Evolutionary conservation across 2,888 invertebrate genomes (phyloP).

Genomic region (Lymantria dispar): DNA sequence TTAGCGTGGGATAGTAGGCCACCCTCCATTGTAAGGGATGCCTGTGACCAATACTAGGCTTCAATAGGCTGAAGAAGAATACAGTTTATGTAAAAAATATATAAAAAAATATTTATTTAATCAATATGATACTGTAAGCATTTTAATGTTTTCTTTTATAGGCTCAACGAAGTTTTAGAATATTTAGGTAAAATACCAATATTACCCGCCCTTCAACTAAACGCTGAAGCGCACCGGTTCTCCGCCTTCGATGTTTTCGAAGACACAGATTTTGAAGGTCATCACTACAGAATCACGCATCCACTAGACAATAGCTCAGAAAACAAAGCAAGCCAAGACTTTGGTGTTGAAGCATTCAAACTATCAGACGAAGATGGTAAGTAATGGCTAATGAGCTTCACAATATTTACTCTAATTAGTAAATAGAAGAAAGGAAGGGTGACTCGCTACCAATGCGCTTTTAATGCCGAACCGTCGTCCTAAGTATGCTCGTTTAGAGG

Average conservation of each 20-base stretch:
- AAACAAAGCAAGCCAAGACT: slow-evolving; percentile 60
- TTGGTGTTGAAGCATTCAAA: slow-evolving; percentile 73
- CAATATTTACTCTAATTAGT: too few relatives aligned
- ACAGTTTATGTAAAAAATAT: too few relatives aligned
- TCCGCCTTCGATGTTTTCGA: slow-evolving; percentile 84
- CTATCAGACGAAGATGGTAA: slow-evolving; percentile 76
- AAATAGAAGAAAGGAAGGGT: too few relatives aligned
- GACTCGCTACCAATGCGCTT: too few relatives aligned
- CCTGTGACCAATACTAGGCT: too few relatives aligned
- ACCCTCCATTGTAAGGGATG: too few relatives aligned
- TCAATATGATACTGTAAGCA: too few relatives aligned
- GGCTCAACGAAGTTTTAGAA: slow-evolving; percentile 88
- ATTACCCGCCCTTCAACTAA: slow-evolving; percentile 86
- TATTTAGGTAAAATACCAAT: slow-evolving; percentile 92
- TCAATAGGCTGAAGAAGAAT: too few relatives aligned
- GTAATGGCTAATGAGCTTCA: slow-evolving; percentile 13
- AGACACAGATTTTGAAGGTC: slow-evolving; percentile 73
- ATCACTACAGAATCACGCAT: slow-evolving; percentile 61
- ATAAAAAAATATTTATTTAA: too few relatives aligned
- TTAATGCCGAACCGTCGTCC: too few relatives aligned
- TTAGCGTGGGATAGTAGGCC: too few relatives aligned
- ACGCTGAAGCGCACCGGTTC: slow-evolving; percentile 84
- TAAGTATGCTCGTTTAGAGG: too few relatives aligned
- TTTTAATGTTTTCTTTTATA: slow-evolving; percentile 49
- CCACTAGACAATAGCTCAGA: slow-evolving; percentile 65